phyloP scores from a whole-genome alignment of 1,140 invertebrate species.

The Agrypnia vestita region DNA sequence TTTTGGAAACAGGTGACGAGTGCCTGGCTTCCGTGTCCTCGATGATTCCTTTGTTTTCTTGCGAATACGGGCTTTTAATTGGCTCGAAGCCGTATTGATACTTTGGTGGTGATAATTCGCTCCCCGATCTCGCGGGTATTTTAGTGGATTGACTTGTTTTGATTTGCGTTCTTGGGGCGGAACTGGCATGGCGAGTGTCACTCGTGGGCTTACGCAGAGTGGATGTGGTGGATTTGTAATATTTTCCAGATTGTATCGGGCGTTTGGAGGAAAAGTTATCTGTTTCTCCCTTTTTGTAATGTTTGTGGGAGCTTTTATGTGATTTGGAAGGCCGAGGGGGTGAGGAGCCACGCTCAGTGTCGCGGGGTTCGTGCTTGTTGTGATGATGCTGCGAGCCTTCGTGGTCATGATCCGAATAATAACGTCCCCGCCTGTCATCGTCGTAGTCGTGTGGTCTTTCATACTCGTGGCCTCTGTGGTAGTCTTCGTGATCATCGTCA shows the following conservation, averaged over 20 bases:
- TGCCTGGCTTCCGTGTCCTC: constrained; percentile 66
- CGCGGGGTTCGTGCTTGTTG: constrained; percentile 18
- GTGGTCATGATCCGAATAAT: constrained; percentile 39
- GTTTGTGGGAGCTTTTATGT: constrained; percentile 26
- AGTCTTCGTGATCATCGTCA: constrained; percentile 30
- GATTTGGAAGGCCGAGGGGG: constrained; percentile 16
- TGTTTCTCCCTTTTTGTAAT: constrained; percentile 42
- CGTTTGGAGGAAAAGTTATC: constrained; percentile 27
- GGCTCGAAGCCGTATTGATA: constrained; percentile 72
- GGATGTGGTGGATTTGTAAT: constrained; percentile 34
- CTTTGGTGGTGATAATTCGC: constrained; percentile 67
- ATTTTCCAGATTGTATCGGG: constrained; percentile 27
- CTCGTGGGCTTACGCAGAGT: constrained; percentile 18
- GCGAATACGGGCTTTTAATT: constrained; percentile 61
- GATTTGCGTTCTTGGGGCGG: constrained; percentile 43
- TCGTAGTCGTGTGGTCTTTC: constrained; percentile 34
- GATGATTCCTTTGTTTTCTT: constrained; percentile 63
- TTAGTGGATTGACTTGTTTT: constrained; percentile 25
- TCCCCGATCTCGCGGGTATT: constrained; percentile 31
- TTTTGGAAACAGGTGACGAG: constrained; percentile 66
- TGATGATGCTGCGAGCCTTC: constrained; percentile 34
- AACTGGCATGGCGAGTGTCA: constrained; percentile 36
- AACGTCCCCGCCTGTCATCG: constrained; percentile 33
- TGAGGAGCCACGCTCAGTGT: constrained; percentile 10
- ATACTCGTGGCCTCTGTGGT: constrained; percentile 33